Conservation (phyloP, 2,113 vertebrate species). For the Pan troglodytes region DNA sequence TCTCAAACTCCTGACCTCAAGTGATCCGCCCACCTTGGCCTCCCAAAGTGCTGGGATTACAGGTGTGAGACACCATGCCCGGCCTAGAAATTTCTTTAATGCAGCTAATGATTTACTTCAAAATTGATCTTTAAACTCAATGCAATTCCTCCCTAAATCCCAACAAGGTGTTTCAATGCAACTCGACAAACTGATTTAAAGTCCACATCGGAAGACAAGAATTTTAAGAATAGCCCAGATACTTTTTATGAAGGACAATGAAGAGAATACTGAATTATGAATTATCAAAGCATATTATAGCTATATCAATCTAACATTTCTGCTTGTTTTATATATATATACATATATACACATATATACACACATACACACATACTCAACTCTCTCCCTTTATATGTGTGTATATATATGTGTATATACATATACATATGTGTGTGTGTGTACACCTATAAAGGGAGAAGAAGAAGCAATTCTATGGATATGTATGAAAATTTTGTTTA, state of each 20-base stretch:
- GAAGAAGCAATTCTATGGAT: neutral
- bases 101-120: neutral
- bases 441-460: neutral
- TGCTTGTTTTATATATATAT: too few relatives aligned
- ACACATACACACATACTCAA: too few relatives aligned
- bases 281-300: neutral
- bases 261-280: neutral
- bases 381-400: too few relatives aligned
- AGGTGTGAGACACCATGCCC: too few relatives aligned
- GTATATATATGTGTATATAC: too few relatives aligned
- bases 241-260: neutral
- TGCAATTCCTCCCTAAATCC: neutral
- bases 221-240: neutral
- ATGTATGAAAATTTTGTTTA: neutral
- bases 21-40: too few relatives aligned
- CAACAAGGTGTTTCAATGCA: neutral
- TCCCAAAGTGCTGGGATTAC: too few relatives aligned
- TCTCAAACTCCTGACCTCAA: too few relatives aligned
- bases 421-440: too few relatives aligned
- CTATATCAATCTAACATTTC: neutral
- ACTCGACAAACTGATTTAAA: neutral
- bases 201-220: neutral
- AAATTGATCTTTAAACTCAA: neutral
- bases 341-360: too few relatives aligned
- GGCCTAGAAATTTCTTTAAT: neutral